Evolutionary conservation across 2,888 invertebrate genomes (phyloP), one percentile per base, ranked within the genome.

Genomic region (Biston stratarius): DNA sequence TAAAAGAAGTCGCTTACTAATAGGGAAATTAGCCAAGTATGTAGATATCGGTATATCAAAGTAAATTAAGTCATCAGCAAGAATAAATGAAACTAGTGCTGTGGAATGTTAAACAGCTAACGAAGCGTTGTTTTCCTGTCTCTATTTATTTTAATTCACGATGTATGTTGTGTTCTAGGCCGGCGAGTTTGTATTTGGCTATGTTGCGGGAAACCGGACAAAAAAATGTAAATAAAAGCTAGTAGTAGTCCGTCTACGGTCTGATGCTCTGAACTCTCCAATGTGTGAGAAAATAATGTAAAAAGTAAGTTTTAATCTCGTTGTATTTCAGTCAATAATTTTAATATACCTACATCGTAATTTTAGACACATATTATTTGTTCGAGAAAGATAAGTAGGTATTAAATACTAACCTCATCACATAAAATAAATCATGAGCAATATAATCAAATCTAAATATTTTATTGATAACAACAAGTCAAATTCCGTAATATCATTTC

Each of bases 51-150:
- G 24, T 24, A 24, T 44, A 45, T 48, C 24, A 12, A 59, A 8
- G 12, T n/a, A 49, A 59, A 57, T 14, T 40, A 36, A 38, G n/a
- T 53, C 55, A 55, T n/a, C 45, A n/a, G n/a, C 11, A 15, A 12
- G 34, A 45, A 57, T 57, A 45, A 45, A 40, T 24, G 15, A 49
- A 49, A 12, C 24, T 42, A 1, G 42, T 8, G 15, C 6, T 15
- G 14, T 33, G 12, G 33, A 12, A 49, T 33, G 49, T 33, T 33
- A 11, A 33, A 24, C 33, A 49, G 14, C 49, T 33, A 33, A 49
- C 49, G 33, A 49, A 42, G 34, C 52, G 36, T 42, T 33, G 57
- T 66, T 66, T 67, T 67, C 66, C 66, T 61, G 66, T 61, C 38
- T 40, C 40, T 40, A 53, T 6, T 53, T 40, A 15, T 42, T 52